A percentile compares a stretch with the other conserved stretches of the same genome.
Conservation (phyloP, 2,888 invertebrate genomes). For the Spisula solida region DNA sequence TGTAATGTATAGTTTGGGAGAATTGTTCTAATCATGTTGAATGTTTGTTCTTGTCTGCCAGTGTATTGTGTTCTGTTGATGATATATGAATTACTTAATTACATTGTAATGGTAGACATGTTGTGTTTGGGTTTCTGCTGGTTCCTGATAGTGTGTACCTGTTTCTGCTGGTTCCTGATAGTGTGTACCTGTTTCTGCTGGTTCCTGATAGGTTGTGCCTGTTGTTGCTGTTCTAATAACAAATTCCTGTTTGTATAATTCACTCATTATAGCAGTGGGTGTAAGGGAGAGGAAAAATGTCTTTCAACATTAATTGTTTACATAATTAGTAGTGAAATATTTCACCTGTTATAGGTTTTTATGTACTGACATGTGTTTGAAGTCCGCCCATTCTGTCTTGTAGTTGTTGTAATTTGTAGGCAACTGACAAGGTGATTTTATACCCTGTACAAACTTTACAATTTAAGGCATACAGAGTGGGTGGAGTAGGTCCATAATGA, state of each 20-base stretch:
- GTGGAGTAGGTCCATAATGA: too few relatives aligned
- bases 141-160: not conserved
- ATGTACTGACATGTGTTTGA: not conserved
- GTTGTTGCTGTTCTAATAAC: not conserved
- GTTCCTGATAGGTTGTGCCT: not conserved
- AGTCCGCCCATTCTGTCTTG: conserved; percentile 9
- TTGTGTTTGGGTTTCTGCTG: not conserved
- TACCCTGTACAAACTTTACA: too few relatives aligned
- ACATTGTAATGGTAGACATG: conserved; percentile 20
- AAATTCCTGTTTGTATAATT: conserved; percentile 6
- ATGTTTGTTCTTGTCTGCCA: not conserved
- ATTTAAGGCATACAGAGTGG: too few relatives aligned
- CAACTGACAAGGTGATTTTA: not conserved
- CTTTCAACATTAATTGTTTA: conserved; percentile 13
- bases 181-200: not conserved
- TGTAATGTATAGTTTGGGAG: not conserved
- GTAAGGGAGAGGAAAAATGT: not conserved
- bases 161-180: not conserved
- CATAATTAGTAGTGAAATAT: not conserved
- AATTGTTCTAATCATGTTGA: not conserved
- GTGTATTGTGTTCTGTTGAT: not conserved
- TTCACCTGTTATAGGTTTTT: conserved; percentile 18
- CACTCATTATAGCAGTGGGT: conserved; percentile 17
- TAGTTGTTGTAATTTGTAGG: not conserved
- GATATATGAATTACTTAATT: conserved; percentile 6